Evolutionary conservation across 1,140 invertebrate genomes (phyloP).

Genomic region (Goniozus legneri): DNA sequence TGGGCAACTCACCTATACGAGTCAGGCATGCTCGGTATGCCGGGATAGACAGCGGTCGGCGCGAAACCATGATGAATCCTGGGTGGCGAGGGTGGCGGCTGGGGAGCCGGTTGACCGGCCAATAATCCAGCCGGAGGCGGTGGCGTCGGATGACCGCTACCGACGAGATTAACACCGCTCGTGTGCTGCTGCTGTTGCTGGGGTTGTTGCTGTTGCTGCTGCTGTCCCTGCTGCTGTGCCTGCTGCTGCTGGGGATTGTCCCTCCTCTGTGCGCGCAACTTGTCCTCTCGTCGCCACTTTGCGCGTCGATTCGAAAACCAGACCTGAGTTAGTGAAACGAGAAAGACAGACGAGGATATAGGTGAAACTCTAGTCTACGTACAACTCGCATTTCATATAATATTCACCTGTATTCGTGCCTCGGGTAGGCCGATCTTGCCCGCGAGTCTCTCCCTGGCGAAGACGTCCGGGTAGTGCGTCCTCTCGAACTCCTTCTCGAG

Average conservation of each 20-base stretch:
- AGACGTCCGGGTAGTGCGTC: constrained; percentile 92
- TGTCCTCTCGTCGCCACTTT: constrained; percentile 98
- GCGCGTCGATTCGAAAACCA: constrained; percentile 98
- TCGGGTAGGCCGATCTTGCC: constrained; percentile 96
- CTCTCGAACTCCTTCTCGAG: constrained; percentile 94
- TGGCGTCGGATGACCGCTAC: constrained; percentile 55
- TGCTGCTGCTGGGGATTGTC: constrained; percentile 45
- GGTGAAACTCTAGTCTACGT: constrained; percentile 44
- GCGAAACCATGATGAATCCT: constrained; percentile 52
- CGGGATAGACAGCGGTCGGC: constrained; percentile 47
- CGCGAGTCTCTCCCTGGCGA: constrained; percentile 91
- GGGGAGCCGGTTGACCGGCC: constrained; percentile 41
- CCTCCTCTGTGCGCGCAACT: constrained; percentile 83
- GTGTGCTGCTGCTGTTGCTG: constrained; percentile 41
- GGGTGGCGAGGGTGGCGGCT: constrained; percentile 46
- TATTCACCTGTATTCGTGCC: constrained; percentile 90
- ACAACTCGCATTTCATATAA: background rate
- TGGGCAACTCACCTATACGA: constrained; percentile 61
- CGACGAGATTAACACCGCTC: constrained; percentile 48
- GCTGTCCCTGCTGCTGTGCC: constrained; percentile 44
- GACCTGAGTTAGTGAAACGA: constrained; percentile 66
- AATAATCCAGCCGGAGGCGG: constrained; percentile 46
- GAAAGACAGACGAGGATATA: constrained; percentile 45
- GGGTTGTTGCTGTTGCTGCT: constrained; percentile 41
- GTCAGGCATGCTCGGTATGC: constrained; percentile 57